Conservation (phyloP, 2,888 invertebrate species). For the Tenthredo distinguenda region DNA sequence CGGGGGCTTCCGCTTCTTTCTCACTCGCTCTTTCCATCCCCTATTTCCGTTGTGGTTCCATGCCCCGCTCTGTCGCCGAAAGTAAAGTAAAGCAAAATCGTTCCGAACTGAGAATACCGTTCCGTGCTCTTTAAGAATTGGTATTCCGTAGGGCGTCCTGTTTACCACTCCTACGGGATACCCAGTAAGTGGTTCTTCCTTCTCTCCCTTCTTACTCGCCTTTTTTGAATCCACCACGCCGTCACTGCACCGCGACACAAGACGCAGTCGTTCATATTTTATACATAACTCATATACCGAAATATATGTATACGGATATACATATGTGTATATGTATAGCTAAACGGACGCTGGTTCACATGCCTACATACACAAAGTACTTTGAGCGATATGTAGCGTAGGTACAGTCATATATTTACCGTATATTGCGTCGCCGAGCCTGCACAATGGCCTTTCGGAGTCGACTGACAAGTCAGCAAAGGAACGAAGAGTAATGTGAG, state of each 20-base stretch:
- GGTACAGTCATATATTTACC: not conserved
- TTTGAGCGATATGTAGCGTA: not conserved
- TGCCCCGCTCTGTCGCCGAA: slow-evolving; percentile 19
- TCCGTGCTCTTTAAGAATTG: slow-evolving; percentile 47
- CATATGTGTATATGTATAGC: not conserved
- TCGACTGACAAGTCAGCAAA: not conserved
- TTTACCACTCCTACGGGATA: slow-evolving; percentile 51
- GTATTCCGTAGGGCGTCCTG: slow-evolving; percentile 48
- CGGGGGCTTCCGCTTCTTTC: slow-evolving; percentile 22
- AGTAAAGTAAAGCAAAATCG: slow-evolving; percentile 46
- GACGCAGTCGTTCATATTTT: slow-evolving; percentile 16
- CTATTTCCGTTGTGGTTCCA: slow-evolving; percentile 32
- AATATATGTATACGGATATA: not conserved
- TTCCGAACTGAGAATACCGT: slow-evolving; percentile 38
- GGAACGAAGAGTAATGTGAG: not conserved
- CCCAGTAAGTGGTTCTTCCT: slow-evolving; percentile 48
- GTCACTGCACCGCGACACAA: slow-evolving; percentile 8
- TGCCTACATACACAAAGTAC: not conserved
- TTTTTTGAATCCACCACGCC: not conserved
- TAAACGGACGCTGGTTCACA: not conserved
- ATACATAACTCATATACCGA: not conserved
- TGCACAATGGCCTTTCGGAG: not conserved
- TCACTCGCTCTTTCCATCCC: not conserved
- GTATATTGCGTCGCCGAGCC: not conserved
- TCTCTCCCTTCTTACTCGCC: not conserved